Percentiles rank a stretch among this genome's conserved stretches.
These are phyloP conservation scores for Microctonus hyperodae DNA, from an alignment of 2,888 invertebrate species.

Conservation along the genomic window DNA sequence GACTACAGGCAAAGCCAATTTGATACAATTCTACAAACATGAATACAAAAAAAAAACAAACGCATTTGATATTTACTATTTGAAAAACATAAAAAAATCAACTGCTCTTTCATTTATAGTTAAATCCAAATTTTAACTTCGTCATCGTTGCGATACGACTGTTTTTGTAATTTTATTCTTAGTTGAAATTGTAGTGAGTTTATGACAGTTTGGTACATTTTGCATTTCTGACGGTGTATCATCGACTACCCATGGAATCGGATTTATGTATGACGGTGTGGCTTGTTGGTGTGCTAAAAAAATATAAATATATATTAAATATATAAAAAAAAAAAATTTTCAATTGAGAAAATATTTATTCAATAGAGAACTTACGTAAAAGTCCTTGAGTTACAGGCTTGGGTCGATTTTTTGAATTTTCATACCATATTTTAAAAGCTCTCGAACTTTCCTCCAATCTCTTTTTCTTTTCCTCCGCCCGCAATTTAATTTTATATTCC, in stretches of 20 bases:
- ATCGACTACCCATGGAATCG: constrained; percentile 69
- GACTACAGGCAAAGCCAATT: no score
- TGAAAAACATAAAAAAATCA: no score
- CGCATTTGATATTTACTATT: no score
- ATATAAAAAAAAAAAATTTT: constrained; percentile 5
- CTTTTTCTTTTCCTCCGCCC: constrained; percentile 65
- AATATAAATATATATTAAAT: constrained; percentile 15
- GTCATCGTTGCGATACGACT: constrained; percentile 38
- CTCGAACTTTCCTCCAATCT: constrained; percentile 66
- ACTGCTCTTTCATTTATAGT: no score
- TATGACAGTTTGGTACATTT: no score
- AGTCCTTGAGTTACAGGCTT: constrained; percentile 71
- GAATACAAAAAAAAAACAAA: no score
- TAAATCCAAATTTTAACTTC: neutral
- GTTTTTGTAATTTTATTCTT: constrained; percentile 36
- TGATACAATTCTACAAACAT: no score
- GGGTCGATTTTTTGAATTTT: constrained; percentile 70
- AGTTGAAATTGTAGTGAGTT: constrained; percentile 26
- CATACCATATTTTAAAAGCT: constrained; percentile 72
- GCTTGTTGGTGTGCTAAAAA: constrained; percentile 71
- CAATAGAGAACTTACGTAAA: constrained; percentile 65
- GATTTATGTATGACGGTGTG: constrained; percentile 72
- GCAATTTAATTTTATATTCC: constrained; percentile 63
- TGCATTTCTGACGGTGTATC: constrained; percentile 33
- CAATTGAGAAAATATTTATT: constrained; percentile 18